phyloP scores from a whole-genome alignment of 2,113 vertebrate species.

The Ariopsis seemanni region DNA sequence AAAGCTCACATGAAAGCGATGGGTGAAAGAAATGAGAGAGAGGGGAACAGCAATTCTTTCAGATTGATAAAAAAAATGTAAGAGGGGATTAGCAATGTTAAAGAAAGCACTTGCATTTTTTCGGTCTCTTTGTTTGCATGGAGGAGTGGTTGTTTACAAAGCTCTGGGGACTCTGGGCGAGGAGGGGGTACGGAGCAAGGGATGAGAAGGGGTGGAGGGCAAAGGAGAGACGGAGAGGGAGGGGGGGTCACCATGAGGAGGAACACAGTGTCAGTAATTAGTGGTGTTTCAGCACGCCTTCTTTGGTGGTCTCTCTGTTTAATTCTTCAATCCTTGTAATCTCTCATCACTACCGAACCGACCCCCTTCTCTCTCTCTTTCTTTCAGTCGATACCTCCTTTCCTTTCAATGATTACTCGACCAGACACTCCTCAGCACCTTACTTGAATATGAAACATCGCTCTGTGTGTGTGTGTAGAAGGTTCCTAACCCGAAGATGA shows the following conservation, averaged over 20 bases:
- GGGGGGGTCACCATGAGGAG: conserved; percentile 75
- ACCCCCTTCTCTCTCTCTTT: conserved; percentile 44
- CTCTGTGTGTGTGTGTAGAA: background rate
- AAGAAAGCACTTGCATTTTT: conserved; percentile 84
- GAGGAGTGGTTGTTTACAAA: conserved; percentile 92
- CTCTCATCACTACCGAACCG: conserved; percentile 62
- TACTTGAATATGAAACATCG: background rate
- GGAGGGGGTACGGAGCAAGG: background rate
- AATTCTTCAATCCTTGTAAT: conserved; percentile 80
- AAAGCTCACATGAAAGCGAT: conserved; percentile 68
- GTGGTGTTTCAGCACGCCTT: conserved; percentile 86
- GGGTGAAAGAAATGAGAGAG: conserved; percentile 59
- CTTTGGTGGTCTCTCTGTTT: conserved; percentile 87
- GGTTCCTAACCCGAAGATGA: background rate
- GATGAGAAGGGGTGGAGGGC: conserved; percentile 44
- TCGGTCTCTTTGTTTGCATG: conserved; percentile 85
- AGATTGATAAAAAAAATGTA: conserved; percentile 79
- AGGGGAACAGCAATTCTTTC: conserved; percentile 73
- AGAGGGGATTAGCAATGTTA: conserved; percentile 85
- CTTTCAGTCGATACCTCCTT: conserved; percentile 65
- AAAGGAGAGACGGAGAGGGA: conserved; percentile 53
- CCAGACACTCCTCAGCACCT: background rate
- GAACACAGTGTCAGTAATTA: conserved; percentile 88
- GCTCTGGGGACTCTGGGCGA: conserved; percentile 67
- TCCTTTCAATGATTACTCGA: conserved; percentile 57